Evolutionary conservation across 2,888 invertebrate genomes (phyloP).

Genomic region (Sarcophaga carnaria): DNA sequence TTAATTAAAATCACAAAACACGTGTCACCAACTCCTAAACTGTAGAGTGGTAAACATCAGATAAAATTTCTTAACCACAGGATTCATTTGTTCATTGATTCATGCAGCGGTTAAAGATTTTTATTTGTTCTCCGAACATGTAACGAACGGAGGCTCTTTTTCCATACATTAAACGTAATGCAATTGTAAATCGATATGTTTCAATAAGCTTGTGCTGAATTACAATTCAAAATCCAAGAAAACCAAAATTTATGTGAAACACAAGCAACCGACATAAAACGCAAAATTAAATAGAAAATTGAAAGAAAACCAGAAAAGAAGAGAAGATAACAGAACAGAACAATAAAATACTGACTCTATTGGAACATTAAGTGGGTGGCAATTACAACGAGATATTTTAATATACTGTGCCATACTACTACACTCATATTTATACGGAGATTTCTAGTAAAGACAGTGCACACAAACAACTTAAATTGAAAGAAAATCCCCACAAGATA

Average conservation of each 20-base stretch:
- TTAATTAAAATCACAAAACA: slow-evolving; percentile 28
- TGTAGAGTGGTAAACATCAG: not conserved
- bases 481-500: slow-evolving; percentile 37
- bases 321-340: not conserved
- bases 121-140: too few species aligned
- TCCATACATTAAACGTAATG: slow-evolving; percentile 29
- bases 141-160: not conserved
- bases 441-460: not conserved
- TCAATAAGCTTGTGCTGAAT: slow-evolving; percentile 28
- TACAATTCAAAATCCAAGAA: slow-evolving; percentile 9
- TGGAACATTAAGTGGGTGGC: slow-evolving; percentile 16
- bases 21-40: not conserved
- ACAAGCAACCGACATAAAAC: slow-evolving; percentile 14
- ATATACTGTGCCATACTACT: not conserved
- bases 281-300: not conserved
- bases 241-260: slow-evolving; percentile 31
- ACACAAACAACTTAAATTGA: slow-evolving; percentile 30
- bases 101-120: not conserved
- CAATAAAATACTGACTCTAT: slow-evolving; percentile 8
- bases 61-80: not conserved
- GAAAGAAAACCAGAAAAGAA: not conserved
- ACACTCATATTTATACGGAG: too few species aligned
- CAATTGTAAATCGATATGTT: slow-evolving; percentile 53
- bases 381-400: slow-evolving; percentile 7
- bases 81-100: not conserved